Evolutionary conservation across 1,140 invertebrate genomes (phyloP).

Genomic region (Dufourea novaeangliae): DNA sequence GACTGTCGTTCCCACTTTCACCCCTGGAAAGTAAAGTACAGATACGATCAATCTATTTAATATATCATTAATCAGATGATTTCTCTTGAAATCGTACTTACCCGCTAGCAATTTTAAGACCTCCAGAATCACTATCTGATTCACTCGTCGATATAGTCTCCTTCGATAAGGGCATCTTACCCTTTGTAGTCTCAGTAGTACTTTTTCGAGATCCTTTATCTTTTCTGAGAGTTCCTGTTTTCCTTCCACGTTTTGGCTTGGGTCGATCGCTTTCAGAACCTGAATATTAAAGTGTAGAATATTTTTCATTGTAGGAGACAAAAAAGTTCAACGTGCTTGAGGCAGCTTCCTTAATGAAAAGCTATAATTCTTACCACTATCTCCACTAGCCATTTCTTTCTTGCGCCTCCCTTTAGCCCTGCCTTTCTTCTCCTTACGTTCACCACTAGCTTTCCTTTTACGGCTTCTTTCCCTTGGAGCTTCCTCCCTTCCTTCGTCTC

Average conservation of each 20-base stretch:
- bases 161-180: slow-evolving; percentile 95
- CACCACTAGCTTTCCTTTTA: slow-evolving; percentile 76
- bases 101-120: slow-evolving; percentile 84
- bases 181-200: slow-evolving; percentile 87
- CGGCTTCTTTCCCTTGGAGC: slow-evolving; percentile 80
- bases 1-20: slow-evolving; percentile 83
- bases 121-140: slow-evolving; percentile 90
- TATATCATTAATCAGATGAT: too few relatives aligned
- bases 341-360: background rate
- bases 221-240: slow-evolving; percentile 76
- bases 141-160: slow-evolving; percentile 97
- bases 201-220: slow-evolving; percentile 77
- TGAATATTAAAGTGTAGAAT: slow-evolving; percentile 21
- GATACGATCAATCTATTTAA: background rate
- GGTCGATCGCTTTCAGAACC: slow-evolving; percentile 87
- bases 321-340: background rate
- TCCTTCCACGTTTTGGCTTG: slow-evolving; percentile 83
- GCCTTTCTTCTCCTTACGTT: slow-evolving; percentile 72
- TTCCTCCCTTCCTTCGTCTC: slow-evolving; percentile 78
- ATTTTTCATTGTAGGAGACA: slow-evolving; percentile 49
- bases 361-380: slow-evolving; percentile 81
- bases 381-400: slow-evolving; percentile 73
- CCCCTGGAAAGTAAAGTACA: slow-evolving; percentile 69
- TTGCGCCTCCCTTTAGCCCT: slow-evolving; percentile 74
- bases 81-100: slow-evolving; percentile 66